Base-by-base conservation (phyloP, 1,140 invertebrate genomes). In the Vanessa atalanta region DNA sequence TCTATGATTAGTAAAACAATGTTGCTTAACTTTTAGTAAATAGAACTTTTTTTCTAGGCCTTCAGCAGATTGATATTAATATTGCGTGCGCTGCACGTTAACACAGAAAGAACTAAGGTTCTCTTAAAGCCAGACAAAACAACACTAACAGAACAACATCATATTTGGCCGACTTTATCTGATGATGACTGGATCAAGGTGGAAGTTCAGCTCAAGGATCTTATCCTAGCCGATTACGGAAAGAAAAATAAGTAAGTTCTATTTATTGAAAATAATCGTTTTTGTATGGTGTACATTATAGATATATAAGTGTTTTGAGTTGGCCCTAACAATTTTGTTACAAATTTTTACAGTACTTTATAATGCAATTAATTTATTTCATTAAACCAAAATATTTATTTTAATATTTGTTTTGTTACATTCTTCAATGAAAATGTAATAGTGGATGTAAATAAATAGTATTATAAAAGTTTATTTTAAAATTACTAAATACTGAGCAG, bases 111-210 rank as follows among this genome's bases (percentile, higher is more conserved):
- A 61, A 99, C 99, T 0, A 99, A 99, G 92, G 98, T 99, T 11
- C 96, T 99, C 20, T 93, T 99, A 23, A 99, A 99, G 88, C 99
- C 99, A 0, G 99, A 99, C 87, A 99, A 99, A 90, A 99, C 98
- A 0, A 99, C 99, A 0, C 96, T 99, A 26, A 99, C 99, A 0
- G 99, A 99, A 92, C 96, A 98, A 0, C 99, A 99, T 95, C 99
- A 99, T 90, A 99, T 99, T 90, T 99, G 99, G 99, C 99, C 99
- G 0, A 98, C 98, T 0, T 92, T 99, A 0, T 96, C 96, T 4
- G 99, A 99, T 84, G 99, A 99, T 82, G 99, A 99, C 93, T 99
- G 99, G 99, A 99, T 99, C 80, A 99, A 99, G 89, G 98, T 99
- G 16, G 99, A 99, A 94, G 98, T 99, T 15, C 97, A 99, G 83